Conservation (phyloP, 2,113 vertebrate genomes). For the Antechinus flavipes region DNA sequence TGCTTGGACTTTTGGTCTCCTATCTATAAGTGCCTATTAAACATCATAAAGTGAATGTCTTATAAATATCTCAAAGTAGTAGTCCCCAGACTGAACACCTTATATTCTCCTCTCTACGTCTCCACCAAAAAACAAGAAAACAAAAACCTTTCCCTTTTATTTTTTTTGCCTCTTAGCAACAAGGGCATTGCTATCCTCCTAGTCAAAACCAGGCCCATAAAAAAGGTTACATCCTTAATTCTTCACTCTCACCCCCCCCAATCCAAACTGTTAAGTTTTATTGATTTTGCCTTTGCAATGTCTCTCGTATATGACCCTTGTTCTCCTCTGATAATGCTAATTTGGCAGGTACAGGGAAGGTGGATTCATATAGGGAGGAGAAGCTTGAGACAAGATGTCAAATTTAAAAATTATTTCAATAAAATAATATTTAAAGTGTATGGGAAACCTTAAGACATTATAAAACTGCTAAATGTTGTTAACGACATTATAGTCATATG, state of each 20-base stretch:
- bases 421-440: not conserved
- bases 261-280: not conserved
- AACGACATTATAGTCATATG: not conserved
- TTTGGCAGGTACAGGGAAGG: not conserved
- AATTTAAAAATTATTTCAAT: not conserved
- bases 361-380: not conserved
- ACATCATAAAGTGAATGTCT: too few relatives aligned
- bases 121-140: too few relatives aligned
- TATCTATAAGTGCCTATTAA: too few relatives aligned
- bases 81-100: too few relatives aligned
- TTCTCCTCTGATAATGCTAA: not conserved
- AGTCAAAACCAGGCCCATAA: not conserved
- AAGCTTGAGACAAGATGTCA: not conserved
- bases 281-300: not conserved
- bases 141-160: too few relatives aligned
- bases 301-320: not conserved
- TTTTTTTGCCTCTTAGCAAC: too few relatives aligned
- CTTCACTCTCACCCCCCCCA: not conserved
- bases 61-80: too few relatives aligned
- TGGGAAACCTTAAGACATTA: not conserved
- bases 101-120: too few relatives aligned
- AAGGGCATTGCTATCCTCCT: too few relatives aligned
- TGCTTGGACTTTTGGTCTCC: too few relatives aligned
- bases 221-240: not conserved
- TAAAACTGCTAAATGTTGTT: not conserved